These are phyloP conservation scores for Lottia scabra DNA, from an alignment of 2,888 invertebrate genomes.

Conservation along the genomic window DNA sequence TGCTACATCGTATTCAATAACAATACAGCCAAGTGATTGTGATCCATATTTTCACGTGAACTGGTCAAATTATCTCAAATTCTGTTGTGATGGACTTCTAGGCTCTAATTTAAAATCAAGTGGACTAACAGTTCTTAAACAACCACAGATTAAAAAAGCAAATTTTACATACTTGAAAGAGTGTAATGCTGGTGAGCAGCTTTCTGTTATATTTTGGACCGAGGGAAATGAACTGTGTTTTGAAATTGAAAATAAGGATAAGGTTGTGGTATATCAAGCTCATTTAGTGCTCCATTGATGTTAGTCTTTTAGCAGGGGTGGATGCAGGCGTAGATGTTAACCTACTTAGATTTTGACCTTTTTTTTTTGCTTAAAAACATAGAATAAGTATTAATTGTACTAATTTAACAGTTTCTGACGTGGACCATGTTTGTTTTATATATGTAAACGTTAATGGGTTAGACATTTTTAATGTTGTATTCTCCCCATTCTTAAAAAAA, in stretches of 20 bases:
- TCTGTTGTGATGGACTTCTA: slow-evolving; percentile 22
- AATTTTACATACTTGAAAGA: slow-evolving; percentile 20
- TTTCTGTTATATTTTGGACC: slow-evolving; percentile 23
- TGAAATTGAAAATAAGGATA: slow-evolving; percentile 20
- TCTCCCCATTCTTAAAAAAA: too few species aligned
- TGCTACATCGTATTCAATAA: background rate
- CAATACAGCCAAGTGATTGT: slow-evolving; percentile 17
- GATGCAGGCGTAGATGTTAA: too few species aligned
- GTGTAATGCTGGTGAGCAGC: slow-evolving; percentile 20
- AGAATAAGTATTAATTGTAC: too few species aligned
- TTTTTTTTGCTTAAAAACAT: too few species aligned
- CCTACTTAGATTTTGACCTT: too few species aligned
- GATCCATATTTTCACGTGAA: slow-evolving; percentile 25
- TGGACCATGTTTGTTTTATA: too few species aligned
- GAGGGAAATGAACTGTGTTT: slow-evolving; percentile 12
- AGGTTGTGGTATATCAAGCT: background rate
- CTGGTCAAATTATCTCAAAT: slow-evolving; percentile 24
- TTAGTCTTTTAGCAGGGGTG: too few species aligned
- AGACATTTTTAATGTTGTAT: too few species aligned
- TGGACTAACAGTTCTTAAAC: background rate
- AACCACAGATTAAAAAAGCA: slow-evolving; percentile 11
- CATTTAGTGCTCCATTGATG: background rate
- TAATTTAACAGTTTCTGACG: too few species aligned
- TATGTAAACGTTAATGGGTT: too few species aligned
- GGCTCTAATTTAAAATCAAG: slow-evolving; percentile 5